A percentile compares a stretch with the other conserved stretches of the same genome.
phyloP scores from a whole-genome alignment of 2,888 invertebrate species.

The Ochropleura plecta region DNA sequence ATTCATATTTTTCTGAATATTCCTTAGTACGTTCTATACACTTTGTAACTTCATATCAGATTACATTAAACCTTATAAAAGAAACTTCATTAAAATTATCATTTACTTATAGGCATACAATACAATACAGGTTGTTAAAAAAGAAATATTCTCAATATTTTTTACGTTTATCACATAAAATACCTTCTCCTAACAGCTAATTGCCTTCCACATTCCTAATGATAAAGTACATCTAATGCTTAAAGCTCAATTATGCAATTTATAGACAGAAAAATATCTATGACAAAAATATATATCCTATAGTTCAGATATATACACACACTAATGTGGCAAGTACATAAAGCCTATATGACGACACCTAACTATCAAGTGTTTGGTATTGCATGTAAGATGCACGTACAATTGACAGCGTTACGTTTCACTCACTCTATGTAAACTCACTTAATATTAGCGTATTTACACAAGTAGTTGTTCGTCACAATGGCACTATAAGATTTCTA shows the following conservation, averaged over 20 bases:
- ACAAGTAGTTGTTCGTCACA: conserved; percentile 80
- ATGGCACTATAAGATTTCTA: conserved; percentile 78
- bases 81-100: conserved; percentile 64
- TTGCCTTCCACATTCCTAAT: conserved; percentile 71
- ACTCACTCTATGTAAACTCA: conserved; percentile 67
- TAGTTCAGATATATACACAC: conserved; percentile 75
- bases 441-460: conserved; percentile 76
- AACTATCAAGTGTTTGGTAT: conserved; percentile 74
- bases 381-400: conserved; percentile 74
- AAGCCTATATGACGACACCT: conserved; percentile 70
- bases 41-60: conserved; percentile 76
- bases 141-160: conserved; percentile 79
- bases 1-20: conserved; percentile 82
- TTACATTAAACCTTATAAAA: conserved; percentile 73
- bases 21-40: conserved; percentile 80
- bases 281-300: conserved; percentile 82
- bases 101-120: conserved; percentile 72
- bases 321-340: conserved; percentile 81
- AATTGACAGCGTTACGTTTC: conserved; percentile 87
- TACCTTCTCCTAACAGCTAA: conserved; percentile 76
- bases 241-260: conserved; percentile 88
- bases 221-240: conserved; percentile 76
- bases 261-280: conserved; percentile 83
- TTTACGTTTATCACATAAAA: conserved; percentile 81
- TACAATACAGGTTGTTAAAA: conserved; percentile 79